phyloP scores from a whole-genome alignment of 1,140 invertebrate genomes.

The honey bee (Apis mellifera) region DNA sequence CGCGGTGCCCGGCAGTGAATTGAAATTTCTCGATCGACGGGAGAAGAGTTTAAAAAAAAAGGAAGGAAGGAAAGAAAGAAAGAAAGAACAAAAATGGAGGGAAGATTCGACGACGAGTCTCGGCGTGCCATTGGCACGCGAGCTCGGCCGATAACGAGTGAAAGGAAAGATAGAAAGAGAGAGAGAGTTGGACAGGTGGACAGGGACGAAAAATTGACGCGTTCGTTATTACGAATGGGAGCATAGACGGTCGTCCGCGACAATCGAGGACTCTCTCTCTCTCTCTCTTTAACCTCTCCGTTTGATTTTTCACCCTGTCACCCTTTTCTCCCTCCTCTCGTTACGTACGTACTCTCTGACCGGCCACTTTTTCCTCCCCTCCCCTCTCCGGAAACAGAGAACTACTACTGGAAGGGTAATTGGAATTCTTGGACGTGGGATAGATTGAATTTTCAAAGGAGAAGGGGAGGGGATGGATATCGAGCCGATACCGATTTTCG shows the following conservation, averaged over 20 bases:
- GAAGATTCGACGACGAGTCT: background rate
- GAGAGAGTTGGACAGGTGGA: constrained; percentile 55
- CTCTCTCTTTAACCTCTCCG: background rate
- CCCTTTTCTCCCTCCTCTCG: background rate
- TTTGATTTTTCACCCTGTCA: constrained; percentile 14
- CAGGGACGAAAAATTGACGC: constrained; percentile 71
- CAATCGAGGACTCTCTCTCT: constrained; percentile 16
- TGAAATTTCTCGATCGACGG: constrained; percentile 1
- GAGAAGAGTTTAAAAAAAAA: background rate
- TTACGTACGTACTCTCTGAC: background rate
- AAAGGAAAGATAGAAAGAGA: constrained; percentile 59
- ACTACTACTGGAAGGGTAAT: background rate
- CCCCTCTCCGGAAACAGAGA: background rate
- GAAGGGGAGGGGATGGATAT: too few relatives aligned
- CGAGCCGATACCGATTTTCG: too few relatives aligned
- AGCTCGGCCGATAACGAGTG: constrained; percentile 63
- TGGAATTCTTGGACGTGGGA: background rate
- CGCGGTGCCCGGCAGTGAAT: too few relatives aligned
- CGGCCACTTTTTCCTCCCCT: background rate
- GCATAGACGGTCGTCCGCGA: constrained; percentile 1
- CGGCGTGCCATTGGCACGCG: constrained; percentile 62
- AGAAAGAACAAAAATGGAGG: too few relatives aligned
- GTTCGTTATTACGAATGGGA: constrained; percentile 62
- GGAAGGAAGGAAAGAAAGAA: too few relatives aligned
- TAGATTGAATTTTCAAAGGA: background rate